These are phyloP conservation scores for Semnornis frantzii DNA, from an alignment of 2,113 vertebrate genomes.

Conservation along the genomic window DNA sequence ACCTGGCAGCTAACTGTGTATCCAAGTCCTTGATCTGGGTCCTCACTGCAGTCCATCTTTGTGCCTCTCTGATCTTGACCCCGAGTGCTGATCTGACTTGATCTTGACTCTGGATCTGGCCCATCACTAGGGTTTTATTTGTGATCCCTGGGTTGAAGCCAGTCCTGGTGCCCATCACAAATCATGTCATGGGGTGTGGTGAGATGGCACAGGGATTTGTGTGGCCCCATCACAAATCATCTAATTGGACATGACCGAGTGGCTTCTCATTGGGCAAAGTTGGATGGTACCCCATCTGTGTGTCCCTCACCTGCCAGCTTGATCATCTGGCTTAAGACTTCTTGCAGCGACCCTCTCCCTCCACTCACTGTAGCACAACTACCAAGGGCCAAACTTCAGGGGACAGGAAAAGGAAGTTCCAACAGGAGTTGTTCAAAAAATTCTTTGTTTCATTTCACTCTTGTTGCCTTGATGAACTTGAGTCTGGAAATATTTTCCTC, in stretches of 20 bases:
- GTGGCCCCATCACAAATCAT: too few species aligned
- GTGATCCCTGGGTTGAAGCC: not conserved
- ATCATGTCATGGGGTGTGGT: not conserved
- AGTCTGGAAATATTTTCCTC: not conserved
- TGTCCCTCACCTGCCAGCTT: not conserved
- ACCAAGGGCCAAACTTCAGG: not conserved
- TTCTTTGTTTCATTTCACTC: not conserved
- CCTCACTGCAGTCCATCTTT: not conserved
- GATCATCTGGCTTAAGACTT: too few species aligned
- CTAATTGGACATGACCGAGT: too few species aligned
- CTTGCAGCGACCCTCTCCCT: not conserved
- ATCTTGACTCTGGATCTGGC: not conserved
- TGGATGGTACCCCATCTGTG: too few species aligned
- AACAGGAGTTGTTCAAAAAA: not conserved
- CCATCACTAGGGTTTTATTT: not conserved
- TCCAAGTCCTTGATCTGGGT: accelerated
- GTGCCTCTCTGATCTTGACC: not conserved
- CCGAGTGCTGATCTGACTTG: not conserved
- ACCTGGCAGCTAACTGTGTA: not conserved
- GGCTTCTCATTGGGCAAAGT: not conserved
- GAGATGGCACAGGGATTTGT: too few species aligned
- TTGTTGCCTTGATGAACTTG: not conserved
- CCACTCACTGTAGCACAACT: not conserved
- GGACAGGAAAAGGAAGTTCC: not conserved
- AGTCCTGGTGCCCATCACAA: not conserved